Conservation (phyloP, 2,113 vertebrate genomes). For the Daphoenositta chrysoptera region DNA sequence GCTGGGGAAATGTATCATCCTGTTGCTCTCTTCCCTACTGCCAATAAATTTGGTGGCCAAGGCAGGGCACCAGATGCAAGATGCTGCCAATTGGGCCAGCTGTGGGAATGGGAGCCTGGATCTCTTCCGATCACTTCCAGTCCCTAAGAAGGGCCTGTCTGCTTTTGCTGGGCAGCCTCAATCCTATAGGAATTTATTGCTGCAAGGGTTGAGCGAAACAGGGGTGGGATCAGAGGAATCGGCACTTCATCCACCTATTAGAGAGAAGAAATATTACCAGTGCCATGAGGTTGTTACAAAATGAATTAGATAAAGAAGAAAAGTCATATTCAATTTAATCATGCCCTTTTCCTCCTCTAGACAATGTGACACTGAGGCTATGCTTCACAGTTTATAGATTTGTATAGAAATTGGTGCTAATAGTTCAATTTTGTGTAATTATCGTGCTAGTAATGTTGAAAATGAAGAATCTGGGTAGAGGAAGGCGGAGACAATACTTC, state of each 20-base stretch:
- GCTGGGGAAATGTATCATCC: constrained; percentile 37
- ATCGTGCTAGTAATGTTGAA: background rate
- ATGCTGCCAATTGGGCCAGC: background rate
- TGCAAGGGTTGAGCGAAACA: background rate
- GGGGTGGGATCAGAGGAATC: background rate
- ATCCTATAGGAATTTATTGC: rapidly evolving
- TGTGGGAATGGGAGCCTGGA: background rate
- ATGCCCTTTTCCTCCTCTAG: background rate
- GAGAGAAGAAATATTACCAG: background rate
- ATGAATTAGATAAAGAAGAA: constrained; percentile 16
- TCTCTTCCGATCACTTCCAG: background rate
- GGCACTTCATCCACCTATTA: background rate
- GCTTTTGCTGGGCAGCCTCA: background rate
- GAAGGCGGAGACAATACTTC: background rate
- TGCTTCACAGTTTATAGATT: constrained; percentile 18
- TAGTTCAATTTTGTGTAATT: constrained; percentile 53
- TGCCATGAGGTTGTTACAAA: background rate
- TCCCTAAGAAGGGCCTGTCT: background rate
- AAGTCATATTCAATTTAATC: constrained; percentile 33
- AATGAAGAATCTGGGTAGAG: constrained; percentile 19
- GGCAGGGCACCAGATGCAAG: background rate
- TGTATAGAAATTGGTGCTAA: constrained; percentile 24
- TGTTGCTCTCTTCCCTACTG: background rate
- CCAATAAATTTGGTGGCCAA: constrained; percentile 39
- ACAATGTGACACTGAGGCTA: background rate